Evolutionary conservation across 2,797 vertebrate species (phyloP).

Genomic region (Danio tinwini): DNA sequence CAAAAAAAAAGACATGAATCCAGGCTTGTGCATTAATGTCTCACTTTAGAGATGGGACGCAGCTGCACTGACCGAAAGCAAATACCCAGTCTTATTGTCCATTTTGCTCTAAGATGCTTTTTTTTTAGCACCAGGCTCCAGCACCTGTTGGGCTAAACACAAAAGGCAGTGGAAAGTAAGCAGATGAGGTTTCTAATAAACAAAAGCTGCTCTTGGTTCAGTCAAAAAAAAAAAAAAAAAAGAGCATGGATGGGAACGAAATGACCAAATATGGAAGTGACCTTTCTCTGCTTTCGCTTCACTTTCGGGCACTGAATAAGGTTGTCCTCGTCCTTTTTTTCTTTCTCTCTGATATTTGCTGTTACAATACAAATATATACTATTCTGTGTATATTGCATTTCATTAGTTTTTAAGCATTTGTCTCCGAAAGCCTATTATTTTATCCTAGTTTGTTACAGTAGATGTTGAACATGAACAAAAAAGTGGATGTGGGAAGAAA

Average conservation of each 20-base stretch:
- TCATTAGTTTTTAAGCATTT: constrained; percentile 9
- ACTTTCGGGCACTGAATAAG: constrained; percentile 28
- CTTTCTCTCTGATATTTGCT: not conserved
- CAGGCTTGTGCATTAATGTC: constrained; percentile 51
- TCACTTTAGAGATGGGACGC: constrained; percentile 62
- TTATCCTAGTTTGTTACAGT: not conserved
- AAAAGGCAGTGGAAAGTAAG: constrained; percentile 52
- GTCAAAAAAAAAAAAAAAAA: constrained; percentile 41
- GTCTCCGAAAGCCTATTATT: not conserved
- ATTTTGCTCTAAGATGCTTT: constrained; percentile 28
- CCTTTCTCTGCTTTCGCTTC: constrained; percentile 27
- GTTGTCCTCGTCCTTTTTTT: not conserved
- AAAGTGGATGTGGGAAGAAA: not conserved
- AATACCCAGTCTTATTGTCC: constrained; percentile 46
- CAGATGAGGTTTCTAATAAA: constrained; percentile 57
- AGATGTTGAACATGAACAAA: not conserved
- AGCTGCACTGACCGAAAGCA: constrained; percentile 68
- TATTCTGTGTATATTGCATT: not conserved
- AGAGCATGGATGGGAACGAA: constrained; percentile 35
- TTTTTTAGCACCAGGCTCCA: constrained; percentile 31
- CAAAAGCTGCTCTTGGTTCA: constrained; percentile 54
- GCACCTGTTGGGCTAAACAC: constrained; percentile 73
- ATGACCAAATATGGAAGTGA: constrained; percentile 58
- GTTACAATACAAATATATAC: not conserved
- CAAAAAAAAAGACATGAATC: constrained; percentile 55